Evolutionary conservation across 2,888 invertebrate species (phyloP), one percentile per base, ranked within the genome.

Genomic region (Choristoneura rosaceana): DNA sequence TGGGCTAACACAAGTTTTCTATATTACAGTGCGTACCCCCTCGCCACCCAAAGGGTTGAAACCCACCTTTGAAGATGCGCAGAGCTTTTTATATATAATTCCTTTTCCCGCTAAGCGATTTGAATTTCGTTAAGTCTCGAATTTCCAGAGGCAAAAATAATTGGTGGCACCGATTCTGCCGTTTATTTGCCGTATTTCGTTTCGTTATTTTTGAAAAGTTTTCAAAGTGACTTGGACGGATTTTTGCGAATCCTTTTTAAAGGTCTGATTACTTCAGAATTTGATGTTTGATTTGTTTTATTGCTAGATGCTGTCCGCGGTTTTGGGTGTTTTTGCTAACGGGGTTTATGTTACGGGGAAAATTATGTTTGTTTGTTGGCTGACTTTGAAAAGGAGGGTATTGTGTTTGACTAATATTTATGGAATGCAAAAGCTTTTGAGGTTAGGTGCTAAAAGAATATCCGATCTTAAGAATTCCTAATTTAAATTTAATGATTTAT

Each of bases 1-100:
- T 93, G 93, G 94, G 94, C 93, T 94, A 94, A 94, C 93, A 94
- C 93, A 93, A 94, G 93, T 94, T 93, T 94, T 93, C 94, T 94
- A 93, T 93, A 93, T 93, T 91, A 90, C 93, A 84, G 92, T 91
- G 90, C 92, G 92, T 91, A 87, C 88, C 88, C 83, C 80, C 81
- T 74, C 76, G 76, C 68, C 67, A 71, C 76, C 77, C 80, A 88
- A 92, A 93, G 93, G 93, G 93, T 93, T 92, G 88, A 82, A 83
- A 75, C 87, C 92, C 90, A 92, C 92, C 93, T 93, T 93, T 93
- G 92, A 93, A 94, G 93, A 93, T 87, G 92, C 92, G 90, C 92
- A 87, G 77, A 87, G 92, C 91, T 93, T 93, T 94, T 93, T 93
- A 92, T 93, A 92, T 76, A 76, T 92, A 92, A 92, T 90, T 90